These are phyloP conservation scores for Drosophila gunungcola DNA, from an alignment of 1,140 invertebrate species.

Conservation along the genomic window DNA sequence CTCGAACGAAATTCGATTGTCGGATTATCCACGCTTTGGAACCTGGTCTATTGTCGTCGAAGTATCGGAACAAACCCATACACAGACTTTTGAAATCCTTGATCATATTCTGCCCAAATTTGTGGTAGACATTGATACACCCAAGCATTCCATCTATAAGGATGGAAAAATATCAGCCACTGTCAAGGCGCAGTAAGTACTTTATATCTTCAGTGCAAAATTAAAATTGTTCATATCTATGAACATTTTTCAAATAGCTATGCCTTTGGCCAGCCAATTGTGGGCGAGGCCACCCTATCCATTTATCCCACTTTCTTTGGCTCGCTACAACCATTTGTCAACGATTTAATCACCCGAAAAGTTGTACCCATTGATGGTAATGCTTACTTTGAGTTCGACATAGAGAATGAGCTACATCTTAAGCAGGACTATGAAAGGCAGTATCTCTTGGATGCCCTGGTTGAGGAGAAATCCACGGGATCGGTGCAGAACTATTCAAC, in stretches of 20 bases:
- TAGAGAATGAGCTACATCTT: slow-evolving; percentile 89
- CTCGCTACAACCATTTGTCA: slow-evolving; percentile 79
- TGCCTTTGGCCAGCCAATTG: slow-evolving; percentile 90
- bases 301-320: slow-evolving; percentile 87
- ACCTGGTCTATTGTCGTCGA: slow-evolving; percentile 91
- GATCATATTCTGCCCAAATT: slow-evolving; percentile 94
- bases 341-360: slow-evolving; percentile 87
- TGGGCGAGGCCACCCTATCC: slow-evolving; percentile 90
- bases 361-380: slow-evolving; percentile 92
- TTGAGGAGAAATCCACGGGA: slow-evolving; percentile 91
- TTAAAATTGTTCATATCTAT: background rate
- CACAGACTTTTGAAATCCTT: slow-evolving; percentile 85
- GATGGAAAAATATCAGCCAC: slow-evolving; percentile 91
- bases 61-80: slow-evolving; percentile 80
- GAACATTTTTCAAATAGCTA: slow-evolving; percentile 83
- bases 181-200: slow-evolving; percentile 92
- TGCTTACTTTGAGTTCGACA: slow-evolving; percentile 91
- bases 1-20: slow-evolving; percentile 91
- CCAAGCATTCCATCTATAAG: slow-evolving; percentile 93
- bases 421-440: slow-evolving; percentile 90
- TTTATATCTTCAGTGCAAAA: background rate
- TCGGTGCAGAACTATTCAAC: slow-evolving; percentile 90
- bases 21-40: slow-evolving; percentile 93
- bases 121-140: slow-evolving; percentile 93
- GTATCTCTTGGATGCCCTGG: slow-evolving; percentile 90